Evolutionary conservation across 2,888 invertebrate species (phyloP), one percentile per base, ranked within the genome.

Genomic region (Xestobium rufovillosum): DNA sequence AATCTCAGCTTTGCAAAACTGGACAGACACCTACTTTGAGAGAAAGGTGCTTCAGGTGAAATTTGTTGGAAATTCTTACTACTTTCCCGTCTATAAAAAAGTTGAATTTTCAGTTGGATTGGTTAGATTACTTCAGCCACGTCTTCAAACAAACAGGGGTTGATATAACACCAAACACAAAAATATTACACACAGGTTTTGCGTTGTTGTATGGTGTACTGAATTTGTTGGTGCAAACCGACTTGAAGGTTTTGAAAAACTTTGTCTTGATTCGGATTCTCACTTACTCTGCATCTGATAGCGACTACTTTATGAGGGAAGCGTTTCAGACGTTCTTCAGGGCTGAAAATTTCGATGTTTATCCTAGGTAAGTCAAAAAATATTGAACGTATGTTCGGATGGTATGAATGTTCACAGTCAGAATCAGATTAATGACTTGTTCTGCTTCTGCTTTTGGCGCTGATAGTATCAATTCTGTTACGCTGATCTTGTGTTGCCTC

Each of bases 241-340:
- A 49, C 23, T 48, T 53, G 3, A 46, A 49, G 8, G 46, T 59
- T 2, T 45, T 66, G 6, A 59, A 60, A 39, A 64, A 64, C 50
- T 64, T 60, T 41, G 53, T 61, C 2, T 45, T 66, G 37, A 50
- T 60, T 11, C 50, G 64, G 14, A 41, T 61, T 2, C 55, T 66
- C 26, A 54, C 60, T 2, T 58, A 55, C 38, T 55, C 58, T 46
- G 59, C 64, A 1, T 56, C 60, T 3, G 66, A 67, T 38, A 57
- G 63, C 38, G 59, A 60, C 34, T 30, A 34, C 1, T 36, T 48
- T 14, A 58, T 63, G 34, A 50, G 65, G 27, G 29, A 47, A 2
- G 53, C 55, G n/a, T 56, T 61, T 26, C 54, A 59, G 2, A 43
- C 53, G 2, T 65, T 60, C 38, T 58, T 58, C 30, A 42, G 19